Base-by-base conservation (phyloP, 1,140 invertebrate species). In the Anastrepha obliqua region DNA sequence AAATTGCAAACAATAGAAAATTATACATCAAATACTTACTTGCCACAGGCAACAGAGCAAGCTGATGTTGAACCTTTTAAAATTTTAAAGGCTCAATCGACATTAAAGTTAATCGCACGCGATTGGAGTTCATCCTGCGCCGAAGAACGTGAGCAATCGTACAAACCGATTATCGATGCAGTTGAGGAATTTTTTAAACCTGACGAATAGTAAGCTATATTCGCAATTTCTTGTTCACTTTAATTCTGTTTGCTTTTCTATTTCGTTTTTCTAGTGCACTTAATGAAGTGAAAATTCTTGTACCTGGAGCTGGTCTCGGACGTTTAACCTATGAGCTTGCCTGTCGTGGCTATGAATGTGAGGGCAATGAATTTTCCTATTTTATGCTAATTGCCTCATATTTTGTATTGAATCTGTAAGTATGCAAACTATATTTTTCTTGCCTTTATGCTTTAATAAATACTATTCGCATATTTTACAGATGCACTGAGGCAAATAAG, bases 301-400 rank as follows among this genome's bases (percentile, higher is more conserved):
- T 99, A 44, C 98, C 99, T 29, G 99, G 99, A 15, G 98, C 98
- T 39, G 99, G 99, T 0, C 94, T 99, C 6, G 98, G 98, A 2
- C 94, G 99, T 88, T 94, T 99, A 1, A 97, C 98, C 0, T 99
- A 97, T 94, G 99, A 99, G 94, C 96, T 99, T 15, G 98, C 98
- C 0, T 95, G 95, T 88, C 94, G 96, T 64, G 99, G 98, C 6
- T 99, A 97, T 93, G 95, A 95, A 8, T 99, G 98, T 91, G 97
- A 99, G 94, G 99, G 98, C 89, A 99, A 99, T 93, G 99, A 99
- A 94, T 99, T 98, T 94, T 98, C 98, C 62, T 95, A 99, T 2
- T 99, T 98, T 92, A 99, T 99, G 99, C 94, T 99, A 2, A 97
- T 99, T 90, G 97, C 98, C 1, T 99, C 98, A 42, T 98, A 99